Evolutionary conservation across 2,888 invertebrate species (phyloP).

Genomic region (Ochropleura plecta): DNA sequence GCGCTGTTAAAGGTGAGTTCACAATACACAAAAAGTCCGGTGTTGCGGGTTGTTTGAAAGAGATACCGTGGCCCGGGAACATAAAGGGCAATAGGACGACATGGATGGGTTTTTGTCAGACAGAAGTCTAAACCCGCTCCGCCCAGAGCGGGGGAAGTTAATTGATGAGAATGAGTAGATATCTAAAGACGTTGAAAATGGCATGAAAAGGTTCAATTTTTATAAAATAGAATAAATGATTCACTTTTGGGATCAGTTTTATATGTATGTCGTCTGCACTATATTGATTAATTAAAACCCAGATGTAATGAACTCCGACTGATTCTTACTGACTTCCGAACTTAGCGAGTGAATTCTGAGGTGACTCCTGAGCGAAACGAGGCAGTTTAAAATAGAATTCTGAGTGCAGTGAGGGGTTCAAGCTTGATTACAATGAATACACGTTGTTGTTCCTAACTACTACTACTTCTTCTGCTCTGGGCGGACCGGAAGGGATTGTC

Average conservation of each 20-base stretch:
- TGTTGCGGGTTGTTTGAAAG: no score
- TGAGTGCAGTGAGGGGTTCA: not conserved
- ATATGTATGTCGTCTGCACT: not conserved
- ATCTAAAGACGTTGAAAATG: not conserved
- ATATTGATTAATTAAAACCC: not conserved
- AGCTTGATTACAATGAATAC: not conserved
- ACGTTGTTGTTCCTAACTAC: no score
- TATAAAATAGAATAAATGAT: not conserved
- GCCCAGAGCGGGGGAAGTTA: no score
- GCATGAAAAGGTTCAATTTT: not conserved
- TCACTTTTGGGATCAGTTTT: not conserved
- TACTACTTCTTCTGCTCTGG: no score
- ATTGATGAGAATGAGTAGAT: not conserved
- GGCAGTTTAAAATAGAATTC: not conserved
- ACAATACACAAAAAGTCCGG: not conserved
- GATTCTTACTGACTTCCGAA: not conserved
- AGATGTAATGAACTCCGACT: not conserved
- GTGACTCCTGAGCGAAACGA: not conserved
- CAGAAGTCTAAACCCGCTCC: no score
- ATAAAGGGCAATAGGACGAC: no score
- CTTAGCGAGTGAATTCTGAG: not conserved
- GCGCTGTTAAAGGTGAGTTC: constrained; percentile 93
- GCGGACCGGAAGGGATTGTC: no score
- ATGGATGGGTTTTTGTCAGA: no score
- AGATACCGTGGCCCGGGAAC: no score